Conservation (phyloP, 2,797 vertebrate species). For the Podarcis siculus region DNA sequence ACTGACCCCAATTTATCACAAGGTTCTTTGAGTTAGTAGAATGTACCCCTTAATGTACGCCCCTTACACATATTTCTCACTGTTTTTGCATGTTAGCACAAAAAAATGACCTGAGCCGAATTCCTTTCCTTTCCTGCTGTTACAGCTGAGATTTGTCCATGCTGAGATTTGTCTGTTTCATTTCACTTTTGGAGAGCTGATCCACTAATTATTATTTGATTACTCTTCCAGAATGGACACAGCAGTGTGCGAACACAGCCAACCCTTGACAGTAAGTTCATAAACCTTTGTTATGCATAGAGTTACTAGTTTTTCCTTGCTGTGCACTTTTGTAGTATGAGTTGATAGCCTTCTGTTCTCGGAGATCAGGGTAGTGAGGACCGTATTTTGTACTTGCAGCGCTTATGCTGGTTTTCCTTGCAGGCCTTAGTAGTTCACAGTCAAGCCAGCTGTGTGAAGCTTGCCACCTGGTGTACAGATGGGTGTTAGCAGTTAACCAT, state of each 20-base stretch:
- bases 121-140: conserved; percentile 27
- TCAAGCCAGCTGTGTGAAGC: background rate
- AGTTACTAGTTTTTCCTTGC: background rate
- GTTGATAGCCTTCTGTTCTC: background rate
- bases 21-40: background rate
- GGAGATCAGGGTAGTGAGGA: background rate
- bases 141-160: conserved; percentile 28
- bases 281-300: background rate
- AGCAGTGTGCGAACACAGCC: conserved; percentile 86
- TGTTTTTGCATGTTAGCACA: background rate
- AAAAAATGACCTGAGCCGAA: too few species aligned
- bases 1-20: background rate
- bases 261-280: conserved; percentile 89
- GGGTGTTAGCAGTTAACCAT: background rate
- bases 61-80: too few species aligned
- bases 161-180: conserved; percentile 13
- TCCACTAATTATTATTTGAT: conserved; percentile 41
- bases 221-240: conserved; percentile 86
- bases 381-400: background rate
- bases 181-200: background rate
- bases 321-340: background rate
- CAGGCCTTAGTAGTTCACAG: background rate
- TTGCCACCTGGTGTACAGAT: too few species aligned
- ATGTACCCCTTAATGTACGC: background rate
- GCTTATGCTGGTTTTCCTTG: too few species aligned